Evolutionary conservation across 2,797 vertebrate genomes (phyloP).

Genomic region (Decapterus maruadsi): DNA sequence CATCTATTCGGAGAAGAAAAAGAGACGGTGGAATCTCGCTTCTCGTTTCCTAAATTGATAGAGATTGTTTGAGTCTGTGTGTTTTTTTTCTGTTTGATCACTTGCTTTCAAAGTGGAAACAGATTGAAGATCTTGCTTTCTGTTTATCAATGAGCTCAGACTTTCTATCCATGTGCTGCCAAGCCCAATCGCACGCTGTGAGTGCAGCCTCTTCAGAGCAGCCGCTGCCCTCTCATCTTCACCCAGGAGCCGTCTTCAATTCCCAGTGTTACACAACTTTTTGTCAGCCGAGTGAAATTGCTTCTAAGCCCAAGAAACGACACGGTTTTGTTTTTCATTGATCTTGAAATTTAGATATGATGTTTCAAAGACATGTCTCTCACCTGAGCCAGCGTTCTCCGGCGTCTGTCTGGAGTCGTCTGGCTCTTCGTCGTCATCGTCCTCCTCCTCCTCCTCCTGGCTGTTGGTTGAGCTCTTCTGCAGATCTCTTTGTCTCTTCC

Average conservation of each 20-base stretch:
- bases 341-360: background rate
- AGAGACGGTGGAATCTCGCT: background rate
- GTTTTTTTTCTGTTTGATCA: slow-evolving; percentile 8
- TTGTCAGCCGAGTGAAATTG: background rate
- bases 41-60: slow-evolving; percentile 8
- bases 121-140: slow-evolving; percentile 27
- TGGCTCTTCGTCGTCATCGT: slow-evolving; percentile 70
- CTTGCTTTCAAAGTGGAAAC: slow-evolving; percentile 33
- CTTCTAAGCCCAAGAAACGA: no score
- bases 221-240: background rate
- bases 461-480: slow-evolving; percentile 49
- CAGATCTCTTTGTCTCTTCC: slow-evolving; percentile 77
- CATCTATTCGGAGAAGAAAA: no score
- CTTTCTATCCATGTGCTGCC: background rate
- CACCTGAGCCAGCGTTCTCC: slow-evolving; percentile 86
- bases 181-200: slow-evolving; percentile 3
- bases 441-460: slow-evolving; percentile 80
- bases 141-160: slow-evolving; percentile 16
- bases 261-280: background rate
- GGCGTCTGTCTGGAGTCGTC: slow-evolving; percentile 83
- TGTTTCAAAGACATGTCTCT: slow-evolving; percentile 9
- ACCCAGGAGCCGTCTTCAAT: background rate
- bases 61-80: background rate
- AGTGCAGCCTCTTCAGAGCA: slow-evolving; percentile 1
- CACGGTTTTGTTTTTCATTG: background rate